Evolutionary conservation across 2,113 vertebrate genomes (phyloP).

Genomic region (Lucifuga dentata): DNA sequence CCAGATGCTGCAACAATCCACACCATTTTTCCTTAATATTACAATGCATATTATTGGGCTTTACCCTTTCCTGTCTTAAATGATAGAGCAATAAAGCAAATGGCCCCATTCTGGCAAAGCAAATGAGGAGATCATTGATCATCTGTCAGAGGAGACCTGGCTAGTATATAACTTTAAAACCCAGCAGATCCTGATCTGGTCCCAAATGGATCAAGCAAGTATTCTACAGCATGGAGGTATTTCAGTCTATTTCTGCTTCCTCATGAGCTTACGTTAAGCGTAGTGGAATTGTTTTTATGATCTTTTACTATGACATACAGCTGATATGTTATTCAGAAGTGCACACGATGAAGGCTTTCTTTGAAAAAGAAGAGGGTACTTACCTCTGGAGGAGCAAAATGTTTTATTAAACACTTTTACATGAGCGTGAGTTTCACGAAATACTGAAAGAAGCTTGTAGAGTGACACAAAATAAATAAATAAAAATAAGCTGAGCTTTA

Average conservation of each 20-base stretch:
- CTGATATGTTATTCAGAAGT: constrained; percentile 15
- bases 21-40: constrained; percentile 8
- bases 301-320: constrained; percentile 4
- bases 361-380: constrained; percentile 6
- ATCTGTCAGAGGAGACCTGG: constrained; percentile 60
- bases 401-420: constrained; percentile 68
- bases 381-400: constrained; percentile 48
- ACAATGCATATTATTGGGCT: constrained; percentile 28
- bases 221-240: no score
- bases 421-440: constrained; percentile 51
- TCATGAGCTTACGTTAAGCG: no score
- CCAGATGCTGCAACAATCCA: no score
- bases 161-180: constrained; percentile 52
- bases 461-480: no score
- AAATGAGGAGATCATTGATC: constrained; percentile 58
- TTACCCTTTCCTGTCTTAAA: constrained; percentile 68
- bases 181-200: constrained; percentile 22
- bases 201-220: constrained; percentile 19
- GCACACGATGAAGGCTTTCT: constrained; percentile 24
- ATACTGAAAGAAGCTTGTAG: no score
- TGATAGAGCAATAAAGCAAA: constrained; percentile 58
- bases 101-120: constrained; percentile 59
- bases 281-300: neutral
- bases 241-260: no score
- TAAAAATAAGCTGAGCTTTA: no score